Conservation (phyloP, 2,888 invertebrate genomes). For the Meliscaeva auricollis region DNA sequence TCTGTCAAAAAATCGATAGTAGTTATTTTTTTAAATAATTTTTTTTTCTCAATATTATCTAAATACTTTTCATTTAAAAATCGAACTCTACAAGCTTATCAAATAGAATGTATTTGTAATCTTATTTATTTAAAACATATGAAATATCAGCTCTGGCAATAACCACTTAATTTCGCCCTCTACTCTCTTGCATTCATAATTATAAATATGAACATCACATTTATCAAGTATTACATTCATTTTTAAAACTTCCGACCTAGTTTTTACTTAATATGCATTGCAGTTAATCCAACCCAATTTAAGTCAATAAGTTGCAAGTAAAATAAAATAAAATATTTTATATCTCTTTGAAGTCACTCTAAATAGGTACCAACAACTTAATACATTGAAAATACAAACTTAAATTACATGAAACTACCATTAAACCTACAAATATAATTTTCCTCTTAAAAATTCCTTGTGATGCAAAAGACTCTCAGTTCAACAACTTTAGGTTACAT, state of each 20-base stretch:
- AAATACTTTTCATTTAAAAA: no score
- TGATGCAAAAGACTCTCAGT: conserved; percentile 2
- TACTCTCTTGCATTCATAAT: no score
- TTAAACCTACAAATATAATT: conserved; percentile 7
- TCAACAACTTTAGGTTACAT: conserved; percentile 18
- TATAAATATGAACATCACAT: no score
- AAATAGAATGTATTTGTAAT: no score
- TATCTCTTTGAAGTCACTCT: not conserved
- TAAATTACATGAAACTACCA: conserved; percentile 13
- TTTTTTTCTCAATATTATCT: no score
- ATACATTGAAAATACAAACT: conserved; percentile 13
- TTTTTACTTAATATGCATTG: no score
- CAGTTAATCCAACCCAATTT: conserved; percentile 11
- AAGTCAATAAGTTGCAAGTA: not conserved
- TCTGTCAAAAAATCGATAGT: no score
- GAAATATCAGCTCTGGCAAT: no score
- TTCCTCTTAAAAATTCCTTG: conserved; percentile 14
- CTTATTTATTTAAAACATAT: no score
- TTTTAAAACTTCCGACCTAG: conserved; percentile 6
- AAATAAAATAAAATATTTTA: not conserved
- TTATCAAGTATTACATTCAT: not conserved
- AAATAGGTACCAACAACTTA: not conserved
- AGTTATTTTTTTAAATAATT: no score
- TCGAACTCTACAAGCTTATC: no score
- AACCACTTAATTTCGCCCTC: no score